Conservation (phyloP, 2,113 vertebrate genomes). For the Spermophilus dauricus region DNA sequence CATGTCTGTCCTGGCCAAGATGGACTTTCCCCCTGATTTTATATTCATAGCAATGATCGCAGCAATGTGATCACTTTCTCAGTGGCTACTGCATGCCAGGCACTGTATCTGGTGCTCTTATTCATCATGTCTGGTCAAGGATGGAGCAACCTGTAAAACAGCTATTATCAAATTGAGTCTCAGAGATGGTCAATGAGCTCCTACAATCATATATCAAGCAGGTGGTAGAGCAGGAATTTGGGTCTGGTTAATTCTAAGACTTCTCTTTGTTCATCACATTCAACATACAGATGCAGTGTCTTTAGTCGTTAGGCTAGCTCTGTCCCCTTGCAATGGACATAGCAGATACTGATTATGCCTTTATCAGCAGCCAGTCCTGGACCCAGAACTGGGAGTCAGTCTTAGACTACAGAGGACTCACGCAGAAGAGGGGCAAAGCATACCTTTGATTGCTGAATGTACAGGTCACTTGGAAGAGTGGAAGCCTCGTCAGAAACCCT, state of each 20-base stretch:
- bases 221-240: background rate
- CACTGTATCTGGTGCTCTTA: background rate
- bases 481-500: constrained; percentile 39
- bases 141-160: background rate
- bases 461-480: constrained; percentile 58
- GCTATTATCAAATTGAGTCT: background rate
- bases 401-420: background rate
- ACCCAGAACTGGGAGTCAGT: constrained; percentile 35
- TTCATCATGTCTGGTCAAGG: background rate
- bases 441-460: constrained; percentile 46
- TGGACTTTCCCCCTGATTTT: background rate
- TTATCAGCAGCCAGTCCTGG: constrained; percentile 48
- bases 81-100: background rate
- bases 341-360: constrained; percentile 65
- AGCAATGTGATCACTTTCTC: background rate
- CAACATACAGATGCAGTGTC: background rate
- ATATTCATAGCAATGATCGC: background rate
- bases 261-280: background rate
- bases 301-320: constrained; percentile 16
- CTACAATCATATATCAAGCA: background rate
- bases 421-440: background rate
- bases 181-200: background rate
- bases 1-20: background rate
- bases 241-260: background rate
- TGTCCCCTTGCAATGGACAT: constrained; percentile 36